Percentiles rank a stretch among this genome's conserved stretches.
These are phyloP conservation scores for Lepilemur ruficaudatus DNA, from an alignment of 2,797 vertebrate genomes.

Conservation along the genomic window DNA sequence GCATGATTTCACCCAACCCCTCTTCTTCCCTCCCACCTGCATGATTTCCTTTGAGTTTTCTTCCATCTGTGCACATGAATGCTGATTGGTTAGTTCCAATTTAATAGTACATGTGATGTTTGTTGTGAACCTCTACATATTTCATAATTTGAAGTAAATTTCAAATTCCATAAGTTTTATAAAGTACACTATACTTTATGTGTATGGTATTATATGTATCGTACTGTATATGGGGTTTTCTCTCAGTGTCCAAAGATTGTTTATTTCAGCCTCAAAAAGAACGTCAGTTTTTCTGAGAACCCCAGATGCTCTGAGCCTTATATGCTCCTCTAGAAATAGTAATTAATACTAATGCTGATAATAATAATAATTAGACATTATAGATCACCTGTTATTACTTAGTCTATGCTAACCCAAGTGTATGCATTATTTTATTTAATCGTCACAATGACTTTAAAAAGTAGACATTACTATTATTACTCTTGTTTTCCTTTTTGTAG, in stretches of 20 bases:
- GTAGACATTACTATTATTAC: background rate
- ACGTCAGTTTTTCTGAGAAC: background rate
- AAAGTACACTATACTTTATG: background rate
- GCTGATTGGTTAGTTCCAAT: too few relatives aligned
- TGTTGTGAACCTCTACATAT: background rate
- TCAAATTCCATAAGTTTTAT: background rate
- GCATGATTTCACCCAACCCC: too few relatives aligned
- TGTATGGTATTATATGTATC: rapidly evolving
- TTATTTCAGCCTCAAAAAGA: background rate
- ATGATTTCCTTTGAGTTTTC: too few relatives aligned
- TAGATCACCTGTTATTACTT: background rate
- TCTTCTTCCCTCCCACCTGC: too few relatives aligned
- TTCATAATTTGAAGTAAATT: background rate
- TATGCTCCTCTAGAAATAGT: background rate
- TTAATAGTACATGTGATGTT: too few relatives aligned
- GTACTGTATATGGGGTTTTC: background rate
- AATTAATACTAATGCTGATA: background rate
- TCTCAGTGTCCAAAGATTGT: background rate
- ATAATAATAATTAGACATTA: background rate
- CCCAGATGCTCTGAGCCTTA: background rate
- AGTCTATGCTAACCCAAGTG: background rate
- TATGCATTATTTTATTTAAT: background rate
- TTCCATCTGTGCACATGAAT: too few relatives aligned
- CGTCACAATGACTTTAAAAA: background rate
- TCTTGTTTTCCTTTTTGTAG: background rate